Percentiles rank a stretch among this genome's conserved stretches.
phyloP scores from a whole-genome alignment of 2,797 vertebrate genomes.

The Danio tinwini region DNA sequence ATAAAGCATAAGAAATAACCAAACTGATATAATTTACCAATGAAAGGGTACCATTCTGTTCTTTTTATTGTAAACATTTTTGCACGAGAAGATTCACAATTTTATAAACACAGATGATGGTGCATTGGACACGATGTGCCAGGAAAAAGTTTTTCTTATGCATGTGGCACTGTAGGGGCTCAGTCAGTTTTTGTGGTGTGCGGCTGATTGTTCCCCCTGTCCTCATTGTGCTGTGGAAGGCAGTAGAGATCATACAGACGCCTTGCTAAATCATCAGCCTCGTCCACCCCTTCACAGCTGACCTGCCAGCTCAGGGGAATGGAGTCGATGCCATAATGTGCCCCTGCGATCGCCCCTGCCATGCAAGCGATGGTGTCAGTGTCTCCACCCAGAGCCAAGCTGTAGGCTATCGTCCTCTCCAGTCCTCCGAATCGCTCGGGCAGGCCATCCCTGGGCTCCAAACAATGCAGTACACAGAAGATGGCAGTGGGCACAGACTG shows the following conservation, averaged over 20 bases:
- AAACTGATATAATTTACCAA: conserved; percentile 13
- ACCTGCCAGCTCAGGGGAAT: conserved; percentile 87
- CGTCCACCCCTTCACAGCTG: conserved; percentile 90
- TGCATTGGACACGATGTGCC: conserved; percentile 25
- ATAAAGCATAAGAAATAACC: background rate
- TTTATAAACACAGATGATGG: conserved; percentile 18
- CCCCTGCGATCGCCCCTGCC: conserved; percentile 96
- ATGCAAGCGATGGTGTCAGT: conserved; percentile 99
- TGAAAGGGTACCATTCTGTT: conserved; percentile 24
- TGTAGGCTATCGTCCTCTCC: conserved; percentile 93
- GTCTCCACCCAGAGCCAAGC: conserved; percentile 94
- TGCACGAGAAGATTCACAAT: conserved; percentile 48
- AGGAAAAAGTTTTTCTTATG: conserved; percentile 31
- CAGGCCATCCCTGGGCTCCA: conserved; percentile 87
- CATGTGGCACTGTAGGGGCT: conserved; percentile 53
- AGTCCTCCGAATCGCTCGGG: conserved; percentile 85
- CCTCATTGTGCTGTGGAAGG: conserved; percentile 66
- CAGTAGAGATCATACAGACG: conserved; percentile 86
- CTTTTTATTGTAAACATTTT: conserved; percentile 57
- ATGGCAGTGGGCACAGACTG: conserved; percentile 97
- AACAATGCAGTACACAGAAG: conserved; percentile 94
- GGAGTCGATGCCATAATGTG: conserved; percentile 90
- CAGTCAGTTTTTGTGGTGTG: conserved; percentile 47
- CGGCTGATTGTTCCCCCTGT: conserved; percentile 52
- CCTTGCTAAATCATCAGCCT: conserved; percentile 83